Evolutionary conservation across 1,140 invertebrate species (phyloP).

Genomic region (Drosophila paulistorum): DNA sequence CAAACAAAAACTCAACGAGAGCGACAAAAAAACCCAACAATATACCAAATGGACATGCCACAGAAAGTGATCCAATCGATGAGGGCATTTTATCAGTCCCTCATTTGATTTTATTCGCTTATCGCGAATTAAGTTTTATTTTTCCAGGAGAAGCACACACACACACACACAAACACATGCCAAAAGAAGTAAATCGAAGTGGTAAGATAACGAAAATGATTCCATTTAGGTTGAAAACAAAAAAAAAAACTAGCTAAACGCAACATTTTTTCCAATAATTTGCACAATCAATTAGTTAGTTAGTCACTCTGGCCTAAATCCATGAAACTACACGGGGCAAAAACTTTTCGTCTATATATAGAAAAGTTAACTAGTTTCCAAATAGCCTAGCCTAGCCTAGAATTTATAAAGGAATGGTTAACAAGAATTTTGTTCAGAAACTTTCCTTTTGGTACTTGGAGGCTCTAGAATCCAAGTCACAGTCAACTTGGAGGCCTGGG

Average conservation of each 20-base stretch:
- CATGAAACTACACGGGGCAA: background rate
- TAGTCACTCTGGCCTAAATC: constrained; percentile 5
- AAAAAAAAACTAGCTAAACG: constrained; percentile 14
- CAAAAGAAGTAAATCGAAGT: constrained; percentile 20
- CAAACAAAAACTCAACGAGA: background rate
- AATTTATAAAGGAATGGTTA: too few species aligned
- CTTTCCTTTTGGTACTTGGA: too few species aligned
- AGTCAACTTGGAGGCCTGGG: too few species aligned
- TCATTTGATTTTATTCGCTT: constrained; percentile 43
- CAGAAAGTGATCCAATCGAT: constrained; percentile 48
- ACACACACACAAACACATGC: too few species aligned
- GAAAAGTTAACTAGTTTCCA: background rate
- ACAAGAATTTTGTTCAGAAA: too few species aligned
- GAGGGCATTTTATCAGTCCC: constrained; percentile 42
- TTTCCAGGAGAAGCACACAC: constrained; percentile 25
- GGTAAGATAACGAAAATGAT: constrained; percentile 4
- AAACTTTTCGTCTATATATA: too few species aligned
- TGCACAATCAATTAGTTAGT: constrained; percentile 7
- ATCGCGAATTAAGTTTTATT: constrained; percentile 56
- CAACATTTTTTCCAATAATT: constrained; percentile 7
- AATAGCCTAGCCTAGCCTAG: too few species aligned
- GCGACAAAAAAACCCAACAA: background rate
- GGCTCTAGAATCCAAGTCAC: too few species aligned
- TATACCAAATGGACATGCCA: too few species aligned
- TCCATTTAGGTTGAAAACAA: constrained; percentile 19